Evolutionary conservation across 2,113 vertebrate species (phyloP).

Genomic region (Cepphus grylle): DNA sequence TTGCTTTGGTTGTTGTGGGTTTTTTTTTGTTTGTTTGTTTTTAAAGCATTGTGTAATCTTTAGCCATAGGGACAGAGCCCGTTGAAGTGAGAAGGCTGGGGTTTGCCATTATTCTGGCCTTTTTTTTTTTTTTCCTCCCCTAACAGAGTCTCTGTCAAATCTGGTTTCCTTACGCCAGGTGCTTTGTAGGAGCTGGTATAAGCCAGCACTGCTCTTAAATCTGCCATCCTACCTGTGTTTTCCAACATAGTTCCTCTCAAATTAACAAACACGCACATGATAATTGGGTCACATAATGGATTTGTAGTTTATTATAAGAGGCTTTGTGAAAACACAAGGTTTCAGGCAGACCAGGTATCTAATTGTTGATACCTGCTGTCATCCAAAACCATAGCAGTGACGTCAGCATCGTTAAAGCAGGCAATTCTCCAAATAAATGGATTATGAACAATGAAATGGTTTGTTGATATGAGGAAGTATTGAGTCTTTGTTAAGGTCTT

Average conservation of each 20-base stretch:
- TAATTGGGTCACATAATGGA: background rate
- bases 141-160: background rate
- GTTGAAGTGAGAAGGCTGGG: background rate
- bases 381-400: background rate
- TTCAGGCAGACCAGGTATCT: background rate
- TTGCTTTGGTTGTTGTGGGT: background rate
- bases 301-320: background rate
- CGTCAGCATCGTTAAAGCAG: background rate
- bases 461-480: background rate
- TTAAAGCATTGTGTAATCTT: background rate
- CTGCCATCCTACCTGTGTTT: background rate
- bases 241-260: background rate
- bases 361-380: background rate
- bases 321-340: background rate
- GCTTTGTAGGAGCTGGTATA: background rate
- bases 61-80: background rate
- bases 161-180: background rate
- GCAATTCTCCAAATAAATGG: background rate
- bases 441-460: background rate
- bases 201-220: background rate
- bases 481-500: background rate
- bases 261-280: accelerated
- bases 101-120: accelerated
- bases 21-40: background rate
- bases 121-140: background rate